Evolutionary conservation across 2,113 vertebrate genomes (phyloP).

Genomic region (Labeo rohita): DNA sequence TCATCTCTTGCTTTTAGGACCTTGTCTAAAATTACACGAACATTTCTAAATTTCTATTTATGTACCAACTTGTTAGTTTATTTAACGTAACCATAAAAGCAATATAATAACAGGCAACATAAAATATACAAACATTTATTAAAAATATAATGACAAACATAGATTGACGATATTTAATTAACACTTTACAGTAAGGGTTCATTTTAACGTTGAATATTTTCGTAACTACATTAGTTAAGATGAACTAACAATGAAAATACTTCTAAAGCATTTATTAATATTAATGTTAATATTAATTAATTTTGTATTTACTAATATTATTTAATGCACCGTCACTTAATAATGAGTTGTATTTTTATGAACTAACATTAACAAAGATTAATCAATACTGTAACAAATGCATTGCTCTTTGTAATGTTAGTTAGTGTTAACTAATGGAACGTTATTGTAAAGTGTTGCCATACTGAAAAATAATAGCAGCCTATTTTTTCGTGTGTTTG

Average conservation of each 20-base stretch:
- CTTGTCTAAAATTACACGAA: not conserved
- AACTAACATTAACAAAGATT: not conserved
- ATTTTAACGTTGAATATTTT: not conserved
- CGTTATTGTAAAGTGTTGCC: not conserved
- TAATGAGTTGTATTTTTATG: not conserved
- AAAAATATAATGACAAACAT: not conserved
- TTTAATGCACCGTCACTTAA: not conserved
- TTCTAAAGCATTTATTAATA: not conserved
- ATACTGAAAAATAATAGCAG: not conserved
- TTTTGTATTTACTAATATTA: not conserved
- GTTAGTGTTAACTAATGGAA: not conserved
- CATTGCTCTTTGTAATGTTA: not conserved
- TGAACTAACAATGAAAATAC: not conserved
- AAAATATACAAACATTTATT: not conserved
- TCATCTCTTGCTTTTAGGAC: slow-evolving; percentile 19
- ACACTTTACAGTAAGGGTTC: not conserved
- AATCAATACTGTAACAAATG: not conserved
- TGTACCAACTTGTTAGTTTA: not conserved
- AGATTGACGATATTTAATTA: not conserved
- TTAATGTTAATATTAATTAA: too few relatives aligned
- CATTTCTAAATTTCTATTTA: not conserved
- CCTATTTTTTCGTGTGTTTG: not conserved
- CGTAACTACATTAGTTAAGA: not conserved
- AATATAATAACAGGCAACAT: not conserved
- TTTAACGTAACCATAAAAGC: not conserved